Conservation (phyloP, 1,140 invertebrate genomes). For the Nylanderia fulva region DNA sequence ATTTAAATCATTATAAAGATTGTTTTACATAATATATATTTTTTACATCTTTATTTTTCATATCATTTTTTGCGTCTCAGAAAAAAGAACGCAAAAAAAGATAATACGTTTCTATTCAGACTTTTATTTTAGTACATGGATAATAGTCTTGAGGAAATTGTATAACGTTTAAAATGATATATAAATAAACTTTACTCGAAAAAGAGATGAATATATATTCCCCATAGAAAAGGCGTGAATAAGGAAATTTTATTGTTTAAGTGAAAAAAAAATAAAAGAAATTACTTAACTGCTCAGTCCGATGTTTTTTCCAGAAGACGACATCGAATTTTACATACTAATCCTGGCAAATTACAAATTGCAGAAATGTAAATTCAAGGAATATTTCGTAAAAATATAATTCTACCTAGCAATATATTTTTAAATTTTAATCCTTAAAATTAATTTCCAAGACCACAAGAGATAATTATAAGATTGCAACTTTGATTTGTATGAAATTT, state of each 20-base stretch:
- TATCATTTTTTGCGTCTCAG: not conserved
- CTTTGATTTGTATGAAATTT: no score
- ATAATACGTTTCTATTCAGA: conserved; percentile 22
- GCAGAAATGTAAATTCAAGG: conserved; percentile 11
- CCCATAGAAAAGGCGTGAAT: not conserved
- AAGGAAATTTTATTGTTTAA: conserved; percentile 12
- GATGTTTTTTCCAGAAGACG: not conserved
- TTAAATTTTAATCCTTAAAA: not conserved
- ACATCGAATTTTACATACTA: conserved; percentile 13
- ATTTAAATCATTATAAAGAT: no score
- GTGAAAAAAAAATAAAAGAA: conserved; percentile 30
- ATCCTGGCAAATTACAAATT: conserved; percentile 27
- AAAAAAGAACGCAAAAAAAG: not conserved
- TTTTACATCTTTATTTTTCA: no score
- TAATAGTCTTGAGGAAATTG: conserved; percentile 34
- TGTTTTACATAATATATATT: no score
- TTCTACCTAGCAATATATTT: not conserved
- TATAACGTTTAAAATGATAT: conserved; percentile 52
- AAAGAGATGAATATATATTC: not conserved
- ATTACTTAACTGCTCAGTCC: not conserved
- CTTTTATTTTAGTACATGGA: conserved; percentile 8
- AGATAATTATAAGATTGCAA: not conserved
- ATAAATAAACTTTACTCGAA: not conserved
- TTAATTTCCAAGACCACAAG: not conserved
- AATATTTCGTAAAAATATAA: conserved; percentile 11